Evolutionary conservation across 2,797 vertebrate genomes (phyloP).

Genomic region (Poeciliopsis infans): DNA sequence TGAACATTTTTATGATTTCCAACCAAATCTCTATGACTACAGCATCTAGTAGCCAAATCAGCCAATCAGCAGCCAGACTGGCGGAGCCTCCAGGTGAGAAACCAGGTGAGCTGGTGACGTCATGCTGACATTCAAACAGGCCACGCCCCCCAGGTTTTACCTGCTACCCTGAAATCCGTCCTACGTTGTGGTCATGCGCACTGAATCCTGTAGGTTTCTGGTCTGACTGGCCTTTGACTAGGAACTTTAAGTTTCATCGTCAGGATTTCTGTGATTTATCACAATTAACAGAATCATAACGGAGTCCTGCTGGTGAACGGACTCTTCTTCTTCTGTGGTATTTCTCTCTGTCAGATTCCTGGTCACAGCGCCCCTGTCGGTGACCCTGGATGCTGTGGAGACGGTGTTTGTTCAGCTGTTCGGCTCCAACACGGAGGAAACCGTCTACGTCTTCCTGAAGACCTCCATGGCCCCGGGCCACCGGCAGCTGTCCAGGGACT

Average conservation of each 20-base stretch:
- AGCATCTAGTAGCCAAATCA: too few species aligned
- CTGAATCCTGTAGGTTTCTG: neutral
- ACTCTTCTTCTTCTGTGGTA: neutral
- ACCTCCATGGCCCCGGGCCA: constrained; percentile 81
- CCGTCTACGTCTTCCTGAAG: constrained; percentile 77
- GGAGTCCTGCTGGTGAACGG: neutral
- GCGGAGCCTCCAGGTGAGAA: too few species aligned
- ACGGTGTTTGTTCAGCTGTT: constrained; percentile 88
- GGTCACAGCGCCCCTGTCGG: constrained; percentile 84
- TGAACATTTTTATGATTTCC: too few species aligned
- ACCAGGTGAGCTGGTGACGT: too few species aligned
- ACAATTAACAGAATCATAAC: neutral
- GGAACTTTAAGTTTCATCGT: neutral
- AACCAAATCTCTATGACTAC: too few species aligned
- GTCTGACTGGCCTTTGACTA: too few species aligned
- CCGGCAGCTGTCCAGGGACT: constrained; percentile 61
- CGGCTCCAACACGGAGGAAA: constrained; percentile 77
- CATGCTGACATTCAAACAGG: too few species aligned
- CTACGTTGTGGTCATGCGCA: too few species aligned
- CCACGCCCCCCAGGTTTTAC: too few species aligned
- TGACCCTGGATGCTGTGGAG: constrained; percentile 83
- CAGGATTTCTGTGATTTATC: neutral
- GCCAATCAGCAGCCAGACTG: too few species aligned
- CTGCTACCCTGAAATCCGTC: too few species aligned
- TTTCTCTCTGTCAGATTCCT: constrained; percentile 81